A percentile compares a stretch with the other conserved stretches of the same genome.
These are phyloP conservation scores for Oophaga pumilio DNA, from an alignment of 2,113 vertebrate species.

Conservation along the genomic window DNA sequence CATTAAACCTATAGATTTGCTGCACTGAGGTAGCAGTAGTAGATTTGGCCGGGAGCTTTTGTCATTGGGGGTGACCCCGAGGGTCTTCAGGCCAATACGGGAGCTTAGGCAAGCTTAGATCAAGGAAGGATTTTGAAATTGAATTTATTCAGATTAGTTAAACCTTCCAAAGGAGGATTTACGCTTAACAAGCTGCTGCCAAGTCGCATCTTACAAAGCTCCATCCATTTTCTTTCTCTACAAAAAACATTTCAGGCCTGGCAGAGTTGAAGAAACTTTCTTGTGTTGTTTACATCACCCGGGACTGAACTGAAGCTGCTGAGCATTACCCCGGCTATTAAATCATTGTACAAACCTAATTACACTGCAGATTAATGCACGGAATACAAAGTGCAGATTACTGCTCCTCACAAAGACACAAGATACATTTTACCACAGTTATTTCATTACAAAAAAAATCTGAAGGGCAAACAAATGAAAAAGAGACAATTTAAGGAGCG, in stretches of 20 bases:
- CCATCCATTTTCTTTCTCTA: slow-evolving; percentile 65
- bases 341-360: slow-evolving; percentile 32
- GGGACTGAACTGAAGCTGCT: slow-evolving; percentile 58
- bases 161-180: slow-evolving; percentile 82
- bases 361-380: neutral
- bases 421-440: neutral
- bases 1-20: slow-evolving; percentile 73
- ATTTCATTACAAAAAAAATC: neutral
- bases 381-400: neutral
- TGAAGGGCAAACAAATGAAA: slow-evolving; percentile 10
- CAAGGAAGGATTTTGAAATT: slow-evolving; percentile 89
- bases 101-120: slow-evolving; percentile 87
- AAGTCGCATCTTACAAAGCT: slow-evolving; percentile 66
- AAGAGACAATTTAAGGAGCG: neutral
- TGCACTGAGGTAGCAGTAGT: slow-evolving; percentile 72
- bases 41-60: slow-evolving; percentile 74
- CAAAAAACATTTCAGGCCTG: slow-evolving; percentile 57
- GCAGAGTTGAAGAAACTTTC: slow-evolving; percentile 64
- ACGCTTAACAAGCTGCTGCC: slow-evolving; percentile 85
- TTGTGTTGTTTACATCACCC: slow-evolving; percentile 55
- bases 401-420: neutral
- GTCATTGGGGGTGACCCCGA: slow-evolving; percentile 81
- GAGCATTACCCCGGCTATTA: slow-evolving; percentile 42
- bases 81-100: slow-evolving; percentile 76
- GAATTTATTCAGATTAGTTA: slow-evolving; percentile 90